Evolutionary conservation across 2,888 invertebrate species (phyloP).

Genomic region (Mythimna pallens): DNA sequence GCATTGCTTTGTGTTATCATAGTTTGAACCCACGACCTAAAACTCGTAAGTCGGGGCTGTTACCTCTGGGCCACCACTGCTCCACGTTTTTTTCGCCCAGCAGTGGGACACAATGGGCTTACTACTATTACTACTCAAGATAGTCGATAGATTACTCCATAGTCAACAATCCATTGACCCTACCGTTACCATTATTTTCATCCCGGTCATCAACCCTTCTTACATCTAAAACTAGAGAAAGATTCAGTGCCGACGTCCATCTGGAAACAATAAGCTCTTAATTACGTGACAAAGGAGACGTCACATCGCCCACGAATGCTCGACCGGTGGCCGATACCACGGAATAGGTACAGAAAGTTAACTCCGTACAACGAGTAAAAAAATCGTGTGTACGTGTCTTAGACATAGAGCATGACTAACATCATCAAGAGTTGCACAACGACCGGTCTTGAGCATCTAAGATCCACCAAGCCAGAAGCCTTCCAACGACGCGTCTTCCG

Average conservation of each 20-base stretch:
- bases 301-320: conserved; percentile 18
- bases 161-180: neutral
- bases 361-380: neutral
- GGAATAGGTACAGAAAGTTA: neutral
- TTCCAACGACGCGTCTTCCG: no score
- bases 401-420: no score
- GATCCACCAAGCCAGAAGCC: no score
- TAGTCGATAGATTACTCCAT: neutral
- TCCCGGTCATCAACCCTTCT: neutral
- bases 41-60: no score
- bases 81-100: no score
- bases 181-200: neutral
- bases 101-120: no score
- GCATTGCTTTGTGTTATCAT: no score
- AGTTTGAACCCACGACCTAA: no score
- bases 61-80: no score
- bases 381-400: no score
- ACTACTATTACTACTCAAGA: neutral
- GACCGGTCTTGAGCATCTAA: no score
- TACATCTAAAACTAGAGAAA: conserved; percentile 5
- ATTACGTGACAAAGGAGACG: conserved; percentile 32
- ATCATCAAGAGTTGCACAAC: no score
- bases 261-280: conserved; percentile 29
- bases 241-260: neutral
- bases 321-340: neutral